A percentile compares a stretch with the other conserved stretches of the same genome.
Evolutionary conservation across 2,797 vertebrate species (phyloP).

Genomic region (Nasua narica): DNA sequence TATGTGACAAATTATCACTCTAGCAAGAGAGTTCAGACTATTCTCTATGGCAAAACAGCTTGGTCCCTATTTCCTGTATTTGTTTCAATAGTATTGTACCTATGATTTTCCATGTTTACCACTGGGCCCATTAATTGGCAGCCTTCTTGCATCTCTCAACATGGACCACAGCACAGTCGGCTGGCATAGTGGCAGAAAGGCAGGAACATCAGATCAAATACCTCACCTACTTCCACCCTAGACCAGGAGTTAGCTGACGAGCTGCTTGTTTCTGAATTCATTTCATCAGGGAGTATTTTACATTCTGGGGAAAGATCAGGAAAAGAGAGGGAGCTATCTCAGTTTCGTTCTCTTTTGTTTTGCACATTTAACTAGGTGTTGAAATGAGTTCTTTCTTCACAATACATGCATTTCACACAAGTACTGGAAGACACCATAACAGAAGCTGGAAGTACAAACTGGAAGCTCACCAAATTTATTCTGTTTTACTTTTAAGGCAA

Average conservation of each 20-base stretch:
- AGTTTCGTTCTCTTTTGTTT: neutral
- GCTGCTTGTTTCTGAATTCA: neutral
- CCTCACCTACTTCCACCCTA: neutral
- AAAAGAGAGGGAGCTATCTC: neutral
- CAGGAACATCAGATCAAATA: neutral
- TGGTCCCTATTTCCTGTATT: neutral
- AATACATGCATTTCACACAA: neutral
- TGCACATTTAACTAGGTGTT: neutral
- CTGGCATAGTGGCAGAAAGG: neutral
- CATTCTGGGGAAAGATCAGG: neutral
- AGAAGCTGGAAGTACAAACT: neutral
- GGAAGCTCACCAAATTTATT: neutral
- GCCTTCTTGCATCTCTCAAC: neutral
- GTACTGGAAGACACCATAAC: neutral
- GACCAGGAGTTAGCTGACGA: neutral
- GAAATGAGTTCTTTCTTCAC: neutral
- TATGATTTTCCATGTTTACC: neutral
- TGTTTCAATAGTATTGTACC: neutral
- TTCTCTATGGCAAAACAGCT: neutral
- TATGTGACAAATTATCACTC: neutral
- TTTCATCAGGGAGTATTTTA: neutral
- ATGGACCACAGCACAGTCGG: neutral
- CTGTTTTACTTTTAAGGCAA: neutral
- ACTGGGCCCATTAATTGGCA: neutral
- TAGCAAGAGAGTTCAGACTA: neutral